Evolutionary conservation across 2,888 invertebrate species (phyloP), one percentile per base, ranked within the genome.

Genomic region (Fabriciana adippe): DNA sequence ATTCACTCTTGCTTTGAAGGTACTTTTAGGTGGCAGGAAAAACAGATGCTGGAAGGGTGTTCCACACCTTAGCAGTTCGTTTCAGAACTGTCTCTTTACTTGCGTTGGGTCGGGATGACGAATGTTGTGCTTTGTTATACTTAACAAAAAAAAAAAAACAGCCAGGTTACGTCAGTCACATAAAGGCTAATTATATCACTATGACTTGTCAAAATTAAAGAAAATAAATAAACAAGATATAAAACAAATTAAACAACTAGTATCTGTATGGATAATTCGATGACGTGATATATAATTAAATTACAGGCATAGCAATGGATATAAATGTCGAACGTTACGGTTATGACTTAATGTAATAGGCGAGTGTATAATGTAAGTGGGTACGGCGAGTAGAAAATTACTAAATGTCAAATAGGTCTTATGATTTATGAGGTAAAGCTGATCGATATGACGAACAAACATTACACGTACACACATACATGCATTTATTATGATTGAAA

Each of bases 341-440:
- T 59, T 59, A 56, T 65, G 65, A 57, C 66, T 62, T 66, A 66
- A 69, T 56, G 41, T 61, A 50, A 65, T 54, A 26, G 51, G n/a
- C 54, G 26, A 47, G 53, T 16, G 35, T 26, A 59, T 26, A 50
- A 60, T 60, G 50, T 41, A 47, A 41, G 35, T 51, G 50, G 53
- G 48, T 51, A 45, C 18, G 53, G 47, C 53, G 26, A 31, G 53
- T 45, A 56, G 51, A 57, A 59, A 48, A 65, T 59, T 26, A 11
- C 11, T 48, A 65, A 65, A 65, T 59, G 54, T 54, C 31, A 66
- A 21, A 16, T 14, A 16, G 16, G 1, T 31, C 50, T 18, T 31
- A 45, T 56, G 13, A 41, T 56, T 41, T 56, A 51, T 64, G 21
- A 41, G 41, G 35, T 53, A 61, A 61, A 18, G 31, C 11, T 2